phyloP scores from a whole-genome alignment of 2,888 invertebrate species.

The Apamea crenata region DNA sequence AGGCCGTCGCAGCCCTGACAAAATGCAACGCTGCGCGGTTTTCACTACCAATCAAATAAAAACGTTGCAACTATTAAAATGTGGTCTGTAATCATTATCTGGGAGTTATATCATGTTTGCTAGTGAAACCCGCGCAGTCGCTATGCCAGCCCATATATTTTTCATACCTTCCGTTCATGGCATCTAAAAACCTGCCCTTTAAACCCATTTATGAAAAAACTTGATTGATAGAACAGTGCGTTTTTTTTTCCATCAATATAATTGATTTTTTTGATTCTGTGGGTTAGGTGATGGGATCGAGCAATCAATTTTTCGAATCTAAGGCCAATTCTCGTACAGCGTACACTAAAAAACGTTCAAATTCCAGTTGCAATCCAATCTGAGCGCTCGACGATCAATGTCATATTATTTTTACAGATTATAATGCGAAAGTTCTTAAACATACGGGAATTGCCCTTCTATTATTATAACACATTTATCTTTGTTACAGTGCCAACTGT shows the following conservation, averaged over 20 bases:
- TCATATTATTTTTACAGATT: not conserved
- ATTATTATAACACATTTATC: not conserved
- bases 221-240: not conserved
- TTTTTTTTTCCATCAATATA: not conserved
- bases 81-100: not conserved
- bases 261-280: not conserved
- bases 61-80: not conserved
- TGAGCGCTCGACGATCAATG: not conserved
- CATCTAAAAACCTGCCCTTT: not conserved
- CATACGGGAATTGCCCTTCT: not conserved
- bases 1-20: not conserved
- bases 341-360: not conserved
- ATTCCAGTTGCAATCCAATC: not conserved
- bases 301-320: not conserved
- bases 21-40: not conserved
- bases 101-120: not conserved
- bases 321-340: not conserved
- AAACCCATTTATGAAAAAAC: not conserved
- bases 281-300: not conserved
- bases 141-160: not conserved
- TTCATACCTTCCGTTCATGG: too few species aligned
- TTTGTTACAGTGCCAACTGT: slow-evolving; percentile 79
- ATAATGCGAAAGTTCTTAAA: not conserved
- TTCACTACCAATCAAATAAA: not conserved
- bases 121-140: not conserved